These are phyloP conservation scores for Pentamera pediparva DNA, from an alignment of 53 echinoderm and acorn worm species.

Conservation along the genomic window DNA sequence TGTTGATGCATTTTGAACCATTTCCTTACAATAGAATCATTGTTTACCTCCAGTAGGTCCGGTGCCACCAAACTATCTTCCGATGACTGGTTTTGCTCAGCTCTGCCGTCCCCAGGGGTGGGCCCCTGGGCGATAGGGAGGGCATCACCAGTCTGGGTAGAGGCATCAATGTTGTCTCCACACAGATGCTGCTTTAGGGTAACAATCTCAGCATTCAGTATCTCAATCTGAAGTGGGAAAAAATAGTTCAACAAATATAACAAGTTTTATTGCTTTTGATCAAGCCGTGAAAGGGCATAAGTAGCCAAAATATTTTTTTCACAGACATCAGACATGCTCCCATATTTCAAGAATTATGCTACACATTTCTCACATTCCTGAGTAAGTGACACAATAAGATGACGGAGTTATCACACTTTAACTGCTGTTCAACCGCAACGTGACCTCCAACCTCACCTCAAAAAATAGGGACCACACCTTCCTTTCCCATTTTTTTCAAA, in stretches of 20 bases:
- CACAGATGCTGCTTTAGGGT: not conserved
- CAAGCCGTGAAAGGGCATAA: not conserved
- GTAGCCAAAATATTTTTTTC: not conserved
- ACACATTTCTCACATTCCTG: too few species aligned
- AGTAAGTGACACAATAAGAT: not conserved
- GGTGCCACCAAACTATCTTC: slow-evolving; percentile 22
- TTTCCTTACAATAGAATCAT: too few species aligned
- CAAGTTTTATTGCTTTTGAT: too few species aligned
- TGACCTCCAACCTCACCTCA: not conserved
- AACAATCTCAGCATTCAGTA: not conserved
- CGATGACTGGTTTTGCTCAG: too few species aligned
- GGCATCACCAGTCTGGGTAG: not conserved
- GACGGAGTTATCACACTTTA: not conserved
- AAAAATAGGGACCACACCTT: too few species aligned
- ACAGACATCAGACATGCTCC: not conserved
- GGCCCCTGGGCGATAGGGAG: not conserved
- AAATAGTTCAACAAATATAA: too few species aligned
- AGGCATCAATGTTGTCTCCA: not conserved
- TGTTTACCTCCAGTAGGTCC: slow-evolving; percentile 3
- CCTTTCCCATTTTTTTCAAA: too few species aligned
- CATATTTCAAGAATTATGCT: not conserved
- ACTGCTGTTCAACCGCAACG: not conserved
- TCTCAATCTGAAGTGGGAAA: slow-evolving; percentile 13
- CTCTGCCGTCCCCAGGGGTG: too few species aligned
- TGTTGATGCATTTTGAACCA: too few species aligned